Conservation (phyloP, 30 jellyfish, hydroid and myxozoan genomes). For the Catostylus mosaicus region DNA sequence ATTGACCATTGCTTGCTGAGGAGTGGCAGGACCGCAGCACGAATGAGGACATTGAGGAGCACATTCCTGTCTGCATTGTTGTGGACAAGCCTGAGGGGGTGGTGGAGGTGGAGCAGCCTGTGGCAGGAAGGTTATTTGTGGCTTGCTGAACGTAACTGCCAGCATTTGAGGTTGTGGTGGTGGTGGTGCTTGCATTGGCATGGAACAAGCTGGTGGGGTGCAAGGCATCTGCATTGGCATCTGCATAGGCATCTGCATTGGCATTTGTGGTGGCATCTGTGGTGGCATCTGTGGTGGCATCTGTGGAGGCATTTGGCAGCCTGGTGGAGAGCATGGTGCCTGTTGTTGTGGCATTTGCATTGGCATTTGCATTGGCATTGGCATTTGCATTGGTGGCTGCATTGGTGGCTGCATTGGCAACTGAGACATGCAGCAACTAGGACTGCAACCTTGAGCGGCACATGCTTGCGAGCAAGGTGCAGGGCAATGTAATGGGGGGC, state of each 20-base stretch:
- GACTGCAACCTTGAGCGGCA: slow-evolving; percentile 75
- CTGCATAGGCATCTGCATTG: slow-evolving; percentile 48
- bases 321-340: slow-evolving; percentile 7
- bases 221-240: slow-evolving; percentile 72
- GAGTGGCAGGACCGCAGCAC: slow-evolving; percentile 75
- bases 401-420: slow-evolving; percentile 61
- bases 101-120: slow-evolving; percentile 70
- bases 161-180: slow-evolving; percentile 69
- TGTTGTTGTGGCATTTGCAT: slow-evolving; percentile 43
- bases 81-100: slow-evolving; percentile 60
- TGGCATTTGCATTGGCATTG: slow-evolving; percentile 40
- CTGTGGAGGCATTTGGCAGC: slow-evolving; percentile 29
- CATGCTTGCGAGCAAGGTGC: slow-evolving; percentile 75
- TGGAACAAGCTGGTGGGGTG: slow-evolving; percentile 54
- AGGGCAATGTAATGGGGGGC: slow-evolving; percentile 79
- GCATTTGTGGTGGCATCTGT: slow-evolving; percentile 62
- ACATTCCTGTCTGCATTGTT: slow-evolving; percentile 69
- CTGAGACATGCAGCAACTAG: slow-evolving; percentile 63
- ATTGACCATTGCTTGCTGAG: slow-evolving; percentile 61
- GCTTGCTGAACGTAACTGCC: slow-evolving; percentile 60
- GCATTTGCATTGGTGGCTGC: slow-evolving; percentile 54
- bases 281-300: slow-evolving; percentile 41
- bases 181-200: slow-evolving; percentile 61
- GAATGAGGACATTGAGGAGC: slow-evolving; percentile 75
- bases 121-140: slow-evolving; percentile 43